Evolutionary conservation across 2,797 vertebrate species (phyloP).

Genomic region (Sebastes itinus): DNA sequence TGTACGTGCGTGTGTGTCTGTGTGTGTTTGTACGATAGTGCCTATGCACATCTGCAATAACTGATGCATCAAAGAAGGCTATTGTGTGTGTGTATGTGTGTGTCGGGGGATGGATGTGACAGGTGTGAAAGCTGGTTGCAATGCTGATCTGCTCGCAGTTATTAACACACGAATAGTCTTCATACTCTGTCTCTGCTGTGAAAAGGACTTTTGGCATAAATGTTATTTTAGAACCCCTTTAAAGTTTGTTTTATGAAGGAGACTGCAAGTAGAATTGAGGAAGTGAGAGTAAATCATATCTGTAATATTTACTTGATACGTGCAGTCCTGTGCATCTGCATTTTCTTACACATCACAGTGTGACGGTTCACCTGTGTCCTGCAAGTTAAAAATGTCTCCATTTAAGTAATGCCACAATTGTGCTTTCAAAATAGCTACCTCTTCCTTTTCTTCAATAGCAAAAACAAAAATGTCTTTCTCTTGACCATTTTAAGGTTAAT

Average conservation of each 20-base stretch:
- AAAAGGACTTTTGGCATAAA: not conserved
- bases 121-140: conserved; percentile 55
- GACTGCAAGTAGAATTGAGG: not conserved
- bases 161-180: conserved; percentile 20
- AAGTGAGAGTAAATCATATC: not conserved
- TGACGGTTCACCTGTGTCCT: not conserved
- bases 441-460: no score
- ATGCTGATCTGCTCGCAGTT: conserved; percentile 46
- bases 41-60: conserved; percentile 10
- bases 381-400: not conserved
- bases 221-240: not conserved
- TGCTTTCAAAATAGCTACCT: not conserved
- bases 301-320: not conserved
- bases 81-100: not conserved
- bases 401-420: not conserved
- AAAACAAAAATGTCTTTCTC: not conserved
- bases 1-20: not conserved
- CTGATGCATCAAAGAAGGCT: conserved; percentile 12
- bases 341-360: not conserved
- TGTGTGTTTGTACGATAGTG: not conserved
- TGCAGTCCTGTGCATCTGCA: not conserved
- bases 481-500: not conserved
- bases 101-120: conserved; percentile 22
- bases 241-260: not conserved
- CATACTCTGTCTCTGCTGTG: not conserved